Evolutionary conservation across 2,113 vertebrate genomes (phyloP).

Genomic region (Sinocyclocheilus anophthalmus): DNA sequence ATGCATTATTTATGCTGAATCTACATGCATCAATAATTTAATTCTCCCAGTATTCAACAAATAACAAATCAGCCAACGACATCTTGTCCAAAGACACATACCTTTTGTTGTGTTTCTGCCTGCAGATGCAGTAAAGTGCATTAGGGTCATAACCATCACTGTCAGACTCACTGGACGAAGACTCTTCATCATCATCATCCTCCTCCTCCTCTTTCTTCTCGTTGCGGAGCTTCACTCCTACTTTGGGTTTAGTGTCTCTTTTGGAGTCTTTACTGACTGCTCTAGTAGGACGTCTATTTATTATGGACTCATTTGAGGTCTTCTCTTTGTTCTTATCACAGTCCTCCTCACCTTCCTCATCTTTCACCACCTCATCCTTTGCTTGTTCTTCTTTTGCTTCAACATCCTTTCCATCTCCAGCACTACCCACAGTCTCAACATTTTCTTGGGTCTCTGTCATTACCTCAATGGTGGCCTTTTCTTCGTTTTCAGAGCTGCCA

Average conservation of each 20-base stretch:
- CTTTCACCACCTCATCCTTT: constrained; percentile 62
- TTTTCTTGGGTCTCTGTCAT: constrained; percentile 63
- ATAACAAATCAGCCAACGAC: background rate
- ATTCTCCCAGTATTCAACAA: background rate
- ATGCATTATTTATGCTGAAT: background rate
- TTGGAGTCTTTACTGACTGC: constrained; percentile 64
- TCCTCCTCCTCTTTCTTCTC: constrained; percentile 59
- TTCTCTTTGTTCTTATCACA: constrained; percentile 63
- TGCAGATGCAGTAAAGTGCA: constrained; percentile 93
- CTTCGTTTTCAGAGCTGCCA: constrained; percentile 76
- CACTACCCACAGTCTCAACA: constrained; percentile 36
- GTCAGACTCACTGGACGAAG: constrained; percentile 77
- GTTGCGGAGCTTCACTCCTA: constrained; percentile 45
- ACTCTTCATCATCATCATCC: constrained; percentile 48
- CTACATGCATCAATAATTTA: background rate
- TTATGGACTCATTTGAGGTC: constrained; percentile 61
- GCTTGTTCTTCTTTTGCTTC: constrained; percentile 63
- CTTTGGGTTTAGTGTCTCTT: constrained; percentile 60
- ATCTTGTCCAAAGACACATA: constrained; percentile 60
- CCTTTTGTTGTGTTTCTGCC: constrained; percentile 97
- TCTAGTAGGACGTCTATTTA: constrained; percentile 68
- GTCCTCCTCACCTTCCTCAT: constrained; percentile 62
- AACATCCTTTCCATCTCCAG: constrained; percentile 32
- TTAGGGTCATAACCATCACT: constrained; percentile 91
- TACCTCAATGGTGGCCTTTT: constrained; percentile 58